Evolutionary conservation across 1,140 invertebrate genomes (phyloP).

Genomic region (Oppia nitens): DNA sequence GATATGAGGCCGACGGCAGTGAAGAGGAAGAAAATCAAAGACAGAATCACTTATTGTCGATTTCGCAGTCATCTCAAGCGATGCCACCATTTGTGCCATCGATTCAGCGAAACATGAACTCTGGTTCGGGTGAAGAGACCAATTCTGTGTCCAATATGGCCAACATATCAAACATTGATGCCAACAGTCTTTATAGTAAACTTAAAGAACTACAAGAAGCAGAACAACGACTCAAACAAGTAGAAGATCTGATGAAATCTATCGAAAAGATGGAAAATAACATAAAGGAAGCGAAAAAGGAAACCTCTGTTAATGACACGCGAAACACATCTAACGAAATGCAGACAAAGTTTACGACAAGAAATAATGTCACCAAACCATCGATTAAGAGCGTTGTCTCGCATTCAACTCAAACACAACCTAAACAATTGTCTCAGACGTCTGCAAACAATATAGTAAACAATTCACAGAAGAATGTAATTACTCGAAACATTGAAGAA

Average conservation of each 20-base stretch:
- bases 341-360: not conserved
- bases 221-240: not conserved
- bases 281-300: not conserved
- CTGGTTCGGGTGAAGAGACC: not conserved
- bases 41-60: not conserved
- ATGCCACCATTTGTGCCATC: not conserved
- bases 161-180: not conserved
- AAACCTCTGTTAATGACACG: not conserved
- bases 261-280: not conserved
- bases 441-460: not conserved
- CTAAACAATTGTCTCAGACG: not conserved
- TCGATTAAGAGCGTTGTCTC: not conserved
- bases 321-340: not conserved
- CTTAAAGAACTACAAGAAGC: not conserved
- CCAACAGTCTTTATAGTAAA: not conserved
- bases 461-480: not conserved
- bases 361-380: not conserved
- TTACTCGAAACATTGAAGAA: not conserved
- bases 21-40: not conserved
- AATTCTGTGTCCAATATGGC: not conserved
- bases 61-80: not conserved
- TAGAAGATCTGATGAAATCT: not conserved
- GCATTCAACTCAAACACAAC: not conserved
- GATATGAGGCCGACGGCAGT: conserved; percentile 1
- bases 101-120: not conserved